Conservation (phyloP, 2,113 vertebrate genomes). For the Callaeas wilsoni region DNA sequence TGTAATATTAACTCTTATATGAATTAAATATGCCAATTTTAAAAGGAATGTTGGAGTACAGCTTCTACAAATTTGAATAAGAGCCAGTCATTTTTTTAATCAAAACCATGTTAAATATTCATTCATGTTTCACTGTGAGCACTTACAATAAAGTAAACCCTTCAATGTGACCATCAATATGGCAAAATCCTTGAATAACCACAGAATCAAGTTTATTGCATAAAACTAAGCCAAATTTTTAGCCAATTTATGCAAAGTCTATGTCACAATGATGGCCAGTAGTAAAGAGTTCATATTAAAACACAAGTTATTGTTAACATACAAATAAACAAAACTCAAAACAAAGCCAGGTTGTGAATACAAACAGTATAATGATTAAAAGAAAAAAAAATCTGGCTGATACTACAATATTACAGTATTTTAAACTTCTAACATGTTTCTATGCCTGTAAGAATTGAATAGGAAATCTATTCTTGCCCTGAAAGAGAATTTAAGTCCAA, state of each 20-base stretch:
- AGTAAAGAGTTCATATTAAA: not conserved
- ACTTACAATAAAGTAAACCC: constrained; percentile 6
- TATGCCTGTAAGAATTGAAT: not conserved
- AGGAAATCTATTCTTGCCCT: not conserved
- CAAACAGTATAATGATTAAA: not conserved
- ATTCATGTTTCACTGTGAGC: constrained; percentile 14
- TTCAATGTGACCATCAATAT: not conserved
- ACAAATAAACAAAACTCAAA: not conserved
- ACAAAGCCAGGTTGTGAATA: not conserved
- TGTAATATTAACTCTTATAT: constrained; percentile 6
- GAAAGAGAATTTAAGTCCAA: not conserved
- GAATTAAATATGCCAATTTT: constrained; percentile 41
- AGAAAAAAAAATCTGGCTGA: not conserved
- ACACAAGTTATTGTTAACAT: not conserved
- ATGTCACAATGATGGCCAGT: not conserved
- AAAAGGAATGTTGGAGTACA: constrained; percentile 18
- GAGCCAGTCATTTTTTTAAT: constrained; percentile 37
- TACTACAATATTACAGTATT: not conserved
- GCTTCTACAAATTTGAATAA: constrained; percentile 25
- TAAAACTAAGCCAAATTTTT: not conserved
- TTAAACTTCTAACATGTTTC: not conserved
- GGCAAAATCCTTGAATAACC: not conserved
- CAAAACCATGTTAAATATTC: constrained; percentile 53
- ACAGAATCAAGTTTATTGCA: not conserved
- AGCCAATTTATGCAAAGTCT: not conserved